These are phyloP conservation scores for Xenopus borealis DNA, from an alignment of 2,113 vertebrate species.

Conservation along the genomic window DNA sequence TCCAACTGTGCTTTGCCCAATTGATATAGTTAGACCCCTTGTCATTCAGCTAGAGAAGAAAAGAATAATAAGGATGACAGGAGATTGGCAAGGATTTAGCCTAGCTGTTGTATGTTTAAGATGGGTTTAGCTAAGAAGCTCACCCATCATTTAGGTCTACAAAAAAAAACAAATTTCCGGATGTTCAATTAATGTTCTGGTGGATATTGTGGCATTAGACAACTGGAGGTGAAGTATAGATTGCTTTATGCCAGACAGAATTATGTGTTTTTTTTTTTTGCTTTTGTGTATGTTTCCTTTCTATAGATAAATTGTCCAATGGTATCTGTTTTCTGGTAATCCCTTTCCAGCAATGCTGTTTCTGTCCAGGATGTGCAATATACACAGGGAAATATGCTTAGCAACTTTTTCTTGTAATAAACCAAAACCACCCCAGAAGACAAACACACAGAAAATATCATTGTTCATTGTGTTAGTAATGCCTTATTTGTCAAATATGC, in stretches of 20 bases:
- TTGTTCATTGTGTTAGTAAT: not conserved
- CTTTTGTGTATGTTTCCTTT: constrained; percentile 10
- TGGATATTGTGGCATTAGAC: constrained; percentile 13
- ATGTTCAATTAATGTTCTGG: constrained; percentile 10
- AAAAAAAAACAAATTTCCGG: constrained; percentile 14
- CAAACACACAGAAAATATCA: not conserved
- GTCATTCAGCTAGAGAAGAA: constrained; percentile 38
- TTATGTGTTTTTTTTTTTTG: not conserved
- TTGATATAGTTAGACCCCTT: constrained; percentile 42
- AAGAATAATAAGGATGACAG: constrained; percentile 39
- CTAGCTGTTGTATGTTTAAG: constrained; percentile 32
- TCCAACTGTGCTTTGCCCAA: constrained; percentile 35
- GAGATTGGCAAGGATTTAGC: constrained; percentile 40
- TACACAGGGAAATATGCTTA: constrained; percentile 11
- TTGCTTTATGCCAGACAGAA: constrained; percentile 11
- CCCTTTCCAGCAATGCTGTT: not conserved
- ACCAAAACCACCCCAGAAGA: not conserved
- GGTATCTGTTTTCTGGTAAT: constrained; percentile 7
- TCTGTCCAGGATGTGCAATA: constrained; percentile 6
- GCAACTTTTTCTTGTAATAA: constrained; percentile 11
- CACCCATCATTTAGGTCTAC: constrained; percentile 28
- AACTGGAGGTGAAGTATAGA: constrained; percentile 4
- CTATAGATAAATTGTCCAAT: constrained; percentile 16
- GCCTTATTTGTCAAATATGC: no score
- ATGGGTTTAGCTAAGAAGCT: not conserved